Evolutionary conservation across 2,888 invertebrate species (phyloP).

Genomic region (Calephelis perditalis): DNA sequence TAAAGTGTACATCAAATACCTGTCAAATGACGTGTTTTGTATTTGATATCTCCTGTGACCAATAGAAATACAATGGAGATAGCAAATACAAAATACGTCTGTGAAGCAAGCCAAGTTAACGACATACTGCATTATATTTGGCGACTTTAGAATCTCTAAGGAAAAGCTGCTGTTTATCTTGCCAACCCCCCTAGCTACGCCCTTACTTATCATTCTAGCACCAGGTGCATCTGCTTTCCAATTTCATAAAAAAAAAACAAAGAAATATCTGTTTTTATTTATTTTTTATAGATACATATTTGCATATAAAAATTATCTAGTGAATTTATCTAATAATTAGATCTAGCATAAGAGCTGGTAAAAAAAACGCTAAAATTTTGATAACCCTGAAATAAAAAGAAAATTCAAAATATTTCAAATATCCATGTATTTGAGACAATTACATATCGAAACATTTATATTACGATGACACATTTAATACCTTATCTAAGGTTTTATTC

Average conservation of each 20-base stretch:
- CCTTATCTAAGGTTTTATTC: background rate
- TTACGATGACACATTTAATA: background rate
- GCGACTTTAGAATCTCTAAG: too few relatives aligned
- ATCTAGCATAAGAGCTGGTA: slow-evolving; percentile 37
- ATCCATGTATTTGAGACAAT: background rate
- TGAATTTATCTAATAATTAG: slow-evolving; percentile 60
- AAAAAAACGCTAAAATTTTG: slow-evolving; percentile 1
- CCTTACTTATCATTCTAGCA: too few relatives aligned
- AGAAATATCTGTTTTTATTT: slow-evolving; percentile 42
- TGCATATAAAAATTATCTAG: slow-evolving; percentile 65
- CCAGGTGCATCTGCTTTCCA: background rate
- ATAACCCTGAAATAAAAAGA: background rate
- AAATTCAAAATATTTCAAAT: background rate
- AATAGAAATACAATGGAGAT: too few relatives aligned
- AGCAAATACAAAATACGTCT: too few relatives aligned
- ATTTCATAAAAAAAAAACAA: slow-evolving; percentile 15
- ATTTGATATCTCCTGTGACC: too few relatives aligned
- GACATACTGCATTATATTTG: too few relatives aligned
- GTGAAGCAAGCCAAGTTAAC: too few relatives aligned
- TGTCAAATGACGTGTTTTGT: too few relatives aligned
- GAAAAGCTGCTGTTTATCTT: too few relatives aligned
- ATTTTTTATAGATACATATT: slow-evolving; percentile 62
- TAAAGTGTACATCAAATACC: too few relatives aligned
- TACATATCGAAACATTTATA: background rate
- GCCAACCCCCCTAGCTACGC: too few relatives aligned